Evolutionary conservation across 2,888 invertebrate genomes (phyloP), one percentile per base, ranked within the genome.

Genomic region (Argyra leucocephala): DNA sequence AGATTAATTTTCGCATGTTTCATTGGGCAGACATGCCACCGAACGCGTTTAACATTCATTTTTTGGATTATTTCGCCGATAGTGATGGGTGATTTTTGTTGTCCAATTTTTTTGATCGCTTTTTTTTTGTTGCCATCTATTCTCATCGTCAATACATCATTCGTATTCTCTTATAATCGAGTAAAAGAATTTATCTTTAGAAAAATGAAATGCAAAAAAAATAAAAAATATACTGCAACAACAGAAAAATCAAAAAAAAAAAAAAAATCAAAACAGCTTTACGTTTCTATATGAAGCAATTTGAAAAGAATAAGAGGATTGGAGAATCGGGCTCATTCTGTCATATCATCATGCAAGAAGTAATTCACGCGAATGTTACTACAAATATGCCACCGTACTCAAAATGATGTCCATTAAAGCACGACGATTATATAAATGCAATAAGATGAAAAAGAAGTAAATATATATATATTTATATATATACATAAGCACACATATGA

Each of bases 361-460:
- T 66, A 66, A 64, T 66, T 66, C 66, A 66, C 66, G 66, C 66
- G 66, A 66, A 66, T 66, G 62, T 66, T 23, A 59, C 59, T 12
- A 48, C 48, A 48, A 48, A 48, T 48, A 48, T 48, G 48, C 48
- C 48, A 48, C 48, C 48, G 48, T 48, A 48, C 48, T 5, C 9
- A 48, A 48, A 48, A 48, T 48, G 7, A 48, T 48, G 48, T 48
- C 48, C 48, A 48, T 18, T 48, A 48, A 48, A 37, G 5, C 7
- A n/a, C n/a, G n/a, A n/a, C n/a, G n/a, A n/a, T n/a, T n/a, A n/a
- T n/a, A n/a, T n/a, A n/a, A n/a, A n/a, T 31, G 12, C 31, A 31
- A 31, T 10, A 31, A 10, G 31, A 31, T 31, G 31, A 10, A 10
- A 7, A 31, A 31, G 31, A 31, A 31, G 12, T 31, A 31, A 31